Percentiles rank a stretch among this genome's conserved stretches.
These are phyloP conservation scores for Ceyx melanurus DNA, from an alignment of 2,113 vertebrate species.

Conservation along the genomic window DNA sequence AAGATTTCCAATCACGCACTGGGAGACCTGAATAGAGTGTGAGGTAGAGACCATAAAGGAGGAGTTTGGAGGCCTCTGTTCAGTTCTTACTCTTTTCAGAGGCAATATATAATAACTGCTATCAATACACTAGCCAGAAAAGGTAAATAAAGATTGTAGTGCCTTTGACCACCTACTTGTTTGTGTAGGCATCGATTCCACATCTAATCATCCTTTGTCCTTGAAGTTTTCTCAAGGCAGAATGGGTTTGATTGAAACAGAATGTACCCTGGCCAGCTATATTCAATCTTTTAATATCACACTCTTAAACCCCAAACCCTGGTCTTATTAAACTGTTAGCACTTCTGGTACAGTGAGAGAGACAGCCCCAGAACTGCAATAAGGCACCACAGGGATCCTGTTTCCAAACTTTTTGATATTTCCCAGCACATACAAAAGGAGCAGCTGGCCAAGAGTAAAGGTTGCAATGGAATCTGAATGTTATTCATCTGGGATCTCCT, in stretches of 20 bases:
- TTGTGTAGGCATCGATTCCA: background rate
- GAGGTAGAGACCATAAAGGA: background rate
- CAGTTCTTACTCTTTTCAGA: constrained; percentile 1
- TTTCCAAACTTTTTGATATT: constrained; percentile 60
- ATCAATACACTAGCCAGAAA: background rate
- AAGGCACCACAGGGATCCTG: background rate
- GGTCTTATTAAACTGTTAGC: background rate
- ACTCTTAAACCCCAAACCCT: background rate
- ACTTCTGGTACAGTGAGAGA: background rate
- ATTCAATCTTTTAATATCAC: background rate
- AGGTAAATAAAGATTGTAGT: background rate
- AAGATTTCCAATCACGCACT: background rate
- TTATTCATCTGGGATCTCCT: constrained; percentile 50
- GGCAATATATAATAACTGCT: background rate
- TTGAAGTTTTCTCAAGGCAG: constrained; percentile 11
- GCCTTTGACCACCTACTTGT: constrained; percentile 29
- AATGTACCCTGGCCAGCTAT: background rate
- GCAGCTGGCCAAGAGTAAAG: constrained; percentile 29
- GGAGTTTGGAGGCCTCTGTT: background rate
- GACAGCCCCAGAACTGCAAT: background rate
- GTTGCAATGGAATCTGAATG: constrained; percentile 51
- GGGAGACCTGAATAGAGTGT: background rate
- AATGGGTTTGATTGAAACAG: background rate
- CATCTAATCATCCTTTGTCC: constrained; percentile 7
- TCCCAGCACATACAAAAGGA: constrained; percentile 43